These are phyloP conservation scores for Nymphicus hollandicus DNA, from an alignment of 2,113 vertebrate genomes.

Conservation along the genomic window DNA sequence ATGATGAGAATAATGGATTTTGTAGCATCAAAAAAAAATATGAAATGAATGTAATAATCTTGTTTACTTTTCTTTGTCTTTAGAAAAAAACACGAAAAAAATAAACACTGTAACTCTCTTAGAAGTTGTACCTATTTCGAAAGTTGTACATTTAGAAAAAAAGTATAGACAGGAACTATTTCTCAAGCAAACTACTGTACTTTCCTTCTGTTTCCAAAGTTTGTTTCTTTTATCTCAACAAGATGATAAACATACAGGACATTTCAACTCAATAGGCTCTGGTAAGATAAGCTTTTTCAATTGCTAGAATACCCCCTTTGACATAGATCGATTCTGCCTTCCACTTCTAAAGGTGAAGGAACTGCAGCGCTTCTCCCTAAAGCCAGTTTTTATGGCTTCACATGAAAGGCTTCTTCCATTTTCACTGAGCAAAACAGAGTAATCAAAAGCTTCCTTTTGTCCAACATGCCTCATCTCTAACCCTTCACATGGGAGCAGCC, in stretches of 20 bases:
- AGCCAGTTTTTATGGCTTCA: not conserved
- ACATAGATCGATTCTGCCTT: not conserved
- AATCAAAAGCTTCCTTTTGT: not conserved
- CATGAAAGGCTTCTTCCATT: not conserved
- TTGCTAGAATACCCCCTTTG: not conserved
- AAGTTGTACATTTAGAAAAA: not conserved
- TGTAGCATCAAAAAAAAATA: not conserved
- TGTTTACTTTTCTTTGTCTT: not conserved
- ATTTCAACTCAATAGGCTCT: not conserved
- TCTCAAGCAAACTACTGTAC: not conserved
- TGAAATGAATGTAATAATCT: not conserved
- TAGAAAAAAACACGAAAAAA: not conserved
- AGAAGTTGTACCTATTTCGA: no score
- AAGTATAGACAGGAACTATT: not conserved
- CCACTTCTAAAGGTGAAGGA: not conserved
- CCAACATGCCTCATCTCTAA: not conserved
- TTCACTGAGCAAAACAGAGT: not conserved
- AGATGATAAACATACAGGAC: not conserved
- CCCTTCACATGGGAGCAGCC: fast-evolving
- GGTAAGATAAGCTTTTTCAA: not conserved
- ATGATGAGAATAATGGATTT: not conserved
- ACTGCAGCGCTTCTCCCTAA: not conserved
- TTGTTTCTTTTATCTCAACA: not conserved
- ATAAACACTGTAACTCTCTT: not conserved
- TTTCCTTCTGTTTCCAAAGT: not conserved